phyloP scores from a whole-genome alignment of 2,113 vertebrate species.

The Micronycteris hirsuta region DNA sequence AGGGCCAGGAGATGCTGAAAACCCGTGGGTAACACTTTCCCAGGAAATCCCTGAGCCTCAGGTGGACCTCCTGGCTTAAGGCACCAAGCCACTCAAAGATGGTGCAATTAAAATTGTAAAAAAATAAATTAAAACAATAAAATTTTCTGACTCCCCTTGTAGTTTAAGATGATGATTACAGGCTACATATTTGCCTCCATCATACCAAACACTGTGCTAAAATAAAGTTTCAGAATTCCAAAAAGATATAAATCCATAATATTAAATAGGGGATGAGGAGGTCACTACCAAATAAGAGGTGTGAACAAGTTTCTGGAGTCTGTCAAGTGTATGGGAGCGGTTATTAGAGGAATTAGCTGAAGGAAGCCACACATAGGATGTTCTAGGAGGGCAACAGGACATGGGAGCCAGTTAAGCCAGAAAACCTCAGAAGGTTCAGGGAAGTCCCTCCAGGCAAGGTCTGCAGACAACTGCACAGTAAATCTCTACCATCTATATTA shows the following conservation, averaged over 20 bases:
- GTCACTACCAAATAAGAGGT: background rate
- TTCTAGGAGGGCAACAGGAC: background rate
- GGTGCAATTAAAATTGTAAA: background rate
- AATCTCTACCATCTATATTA: background rate
- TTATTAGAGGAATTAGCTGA: background rate
- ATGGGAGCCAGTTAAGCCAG: background rate
- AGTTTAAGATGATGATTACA: background rate
- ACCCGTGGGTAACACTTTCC: background rate
- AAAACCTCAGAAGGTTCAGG: background rate
- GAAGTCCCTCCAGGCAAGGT: background rate
- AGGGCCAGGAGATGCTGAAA: background rate
- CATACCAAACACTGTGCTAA: background rate
- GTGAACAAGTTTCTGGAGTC: background rate
- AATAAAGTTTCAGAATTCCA: slow-evolving; percentile 8
- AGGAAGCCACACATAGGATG: background rate
- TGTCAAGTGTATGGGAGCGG: background rate
- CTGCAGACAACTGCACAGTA: background rate
- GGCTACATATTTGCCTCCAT: background rate
- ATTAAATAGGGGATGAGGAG: background rate
- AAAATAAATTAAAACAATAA: background rate
- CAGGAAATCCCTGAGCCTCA: background rate
- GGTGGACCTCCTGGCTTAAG: background rate
- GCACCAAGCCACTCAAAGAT: background rate
- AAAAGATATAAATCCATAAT: background rate
- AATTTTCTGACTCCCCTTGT: background rate